Percentiles rank a stretch among this genome's conserved stretches.
Evolutionary conservation across 92 coral and sea anemone species (phyloP).

Genomic region (Porites rus): DNA sequence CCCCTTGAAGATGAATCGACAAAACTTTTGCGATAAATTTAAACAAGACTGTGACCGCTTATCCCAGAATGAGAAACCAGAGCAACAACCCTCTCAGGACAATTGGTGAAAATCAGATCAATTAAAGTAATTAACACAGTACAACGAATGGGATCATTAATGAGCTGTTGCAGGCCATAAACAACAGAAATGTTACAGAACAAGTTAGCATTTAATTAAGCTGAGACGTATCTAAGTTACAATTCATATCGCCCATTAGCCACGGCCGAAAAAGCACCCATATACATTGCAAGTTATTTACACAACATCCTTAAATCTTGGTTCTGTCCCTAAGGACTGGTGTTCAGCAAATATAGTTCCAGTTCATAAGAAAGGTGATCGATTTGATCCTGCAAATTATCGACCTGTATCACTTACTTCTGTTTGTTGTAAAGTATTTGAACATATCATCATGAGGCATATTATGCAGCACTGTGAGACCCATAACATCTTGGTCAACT

Average conservation of each 20-base stretch:
- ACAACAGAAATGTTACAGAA: neutral
- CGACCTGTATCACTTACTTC: conserved; percentile 24
- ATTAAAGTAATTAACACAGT: too few species aligned
- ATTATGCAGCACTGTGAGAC: neutral
- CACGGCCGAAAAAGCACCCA: conserved; percentile 7
- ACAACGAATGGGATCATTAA: neutral
- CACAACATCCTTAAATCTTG: too few species aligned
- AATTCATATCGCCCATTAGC: too few species aligned
- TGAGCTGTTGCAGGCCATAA: neutral
- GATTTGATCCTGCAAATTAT: conserved; percentile 22
- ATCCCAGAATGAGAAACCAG: too few species aligned
- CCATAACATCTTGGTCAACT: neutral
- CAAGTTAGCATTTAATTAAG: neutral
- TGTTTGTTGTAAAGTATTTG: conserved; percentile 15
- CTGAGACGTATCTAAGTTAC: too few species aligned
- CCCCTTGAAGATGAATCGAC: too few species aligned
- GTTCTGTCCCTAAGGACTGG: neutral
- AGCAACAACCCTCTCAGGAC: too few species aligned
- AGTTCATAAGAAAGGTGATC: conserved; percentile 1
- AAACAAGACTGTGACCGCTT: too few species aligned
- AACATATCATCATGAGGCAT: conserved; percentile 28
- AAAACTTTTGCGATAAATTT: too few species aligned
- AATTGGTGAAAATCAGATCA: too few species aligned
- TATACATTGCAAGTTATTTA: too few species aligned
- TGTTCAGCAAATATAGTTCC: neutral